phyloP scores from a whole-genome alignment of 2,113 vertebrate genomes.

The Callocephalon fimbriatum region DNA sequence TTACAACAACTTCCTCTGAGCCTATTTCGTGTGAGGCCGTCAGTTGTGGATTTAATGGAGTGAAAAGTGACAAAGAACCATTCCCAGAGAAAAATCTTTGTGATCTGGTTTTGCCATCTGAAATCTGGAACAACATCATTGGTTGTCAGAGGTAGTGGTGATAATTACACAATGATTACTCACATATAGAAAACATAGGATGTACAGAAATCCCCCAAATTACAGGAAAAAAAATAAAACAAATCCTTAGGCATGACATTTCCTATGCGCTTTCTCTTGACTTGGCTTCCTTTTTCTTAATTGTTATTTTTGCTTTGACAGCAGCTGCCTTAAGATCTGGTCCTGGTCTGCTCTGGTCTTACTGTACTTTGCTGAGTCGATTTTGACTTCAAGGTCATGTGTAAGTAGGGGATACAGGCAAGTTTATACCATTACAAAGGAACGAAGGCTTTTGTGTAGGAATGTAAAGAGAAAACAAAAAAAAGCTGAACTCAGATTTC shows the following conservation, averaged over 20 bases:
- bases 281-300: neutral
- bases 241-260: neutral
- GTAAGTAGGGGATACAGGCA: slow-evolving; percentile 39
- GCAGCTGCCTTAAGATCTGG: slow-evolving; percentile 13
- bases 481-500: slow-evolving; percentile 42
- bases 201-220: slow-evolving; percentile 29
- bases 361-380: neutral
- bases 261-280: neutral
- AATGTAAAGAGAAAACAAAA: slow-evolving; percentile 74
- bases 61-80: neutral
- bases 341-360: slow-evolving; percentile 15
- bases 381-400: slow-evolving; percentile 36
- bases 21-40: neutral
- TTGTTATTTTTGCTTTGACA: neutral
- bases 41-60: neutral
- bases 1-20: neutral
- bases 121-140: neutral
- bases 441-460: slow-evolving; percentile 71
- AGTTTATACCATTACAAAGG: neutral
- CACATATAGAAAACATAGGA: neutral
- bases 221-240: neutral
- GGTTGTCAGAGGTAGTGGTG: slow-evolving; percentile 36
- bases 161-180: slow-evolving; percentile 23
- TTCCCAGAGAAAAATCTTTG: neutral
- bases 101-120: slow-evolving; percentile 1